These are phyloP conservation scores for Odontophorus gujanensis DNA, from an alignment of 2,113 vertebrate species.

Conservation along the genomic window DNA sequence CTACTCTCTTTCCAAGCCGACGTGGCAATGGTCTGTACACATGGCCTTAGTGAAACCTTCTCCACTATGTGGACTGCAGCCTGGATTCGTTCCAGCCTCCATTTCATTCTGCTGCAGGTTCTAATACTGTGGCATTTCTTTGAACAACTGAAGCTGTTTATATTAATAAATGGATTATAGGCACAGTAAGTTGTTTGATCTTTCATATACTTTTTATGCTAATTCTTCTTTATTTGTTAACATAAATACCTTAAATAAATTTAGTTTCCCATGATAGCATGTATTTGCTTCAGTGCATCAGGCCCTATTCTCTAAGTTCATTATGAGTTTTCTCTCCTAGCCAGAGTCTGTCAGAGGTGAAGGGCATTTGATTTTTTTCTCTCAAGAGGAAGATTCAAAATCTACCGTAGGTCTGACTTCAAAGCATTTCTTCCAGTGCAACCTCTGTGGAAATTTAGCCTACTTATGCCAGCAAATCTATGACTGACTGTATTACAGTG, in stretches of 20 bases:
- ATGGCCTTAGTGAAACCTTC: not conserved
- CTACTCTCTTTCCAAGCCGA: not conserved
- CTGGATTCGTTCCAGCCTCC: not conserved
- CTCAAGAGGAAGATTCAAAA: not conserved
- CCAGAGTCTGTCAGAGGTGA: not conserved
- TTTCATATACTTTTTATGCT: not conserved
- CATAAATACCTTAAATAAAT: not conserved
- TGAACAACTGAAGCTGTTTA: not conserved
- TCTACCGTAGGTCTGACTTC: not conserved
- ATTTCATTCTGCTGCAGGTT: not conserved
- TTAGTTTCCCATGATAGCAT: not conserved
- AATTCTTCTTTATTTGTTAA: not conserved
- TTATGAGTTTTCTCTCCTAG: not conserved
- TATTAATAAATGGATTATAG: not conserved
- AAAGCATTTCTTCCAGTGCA: not conserved
- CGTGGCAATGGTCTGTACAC: not conserved
- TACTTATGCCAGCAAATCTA: not conserved
- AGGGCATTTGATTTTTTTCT: not conserved
- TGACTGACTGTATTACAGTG: not conserved
- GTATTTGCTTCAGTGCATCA: not conserved
- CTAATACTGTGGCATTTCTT: not conserved
- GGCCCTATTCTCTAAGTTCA: not conserved
- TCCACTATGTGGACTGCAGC: not conserved
- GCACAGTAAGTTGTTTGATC: not conserved
- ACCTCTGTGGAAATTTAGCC: not conserved